These are phyloP conservation scores for Hydrolagus affinis DNA, from an alignment of 2,113 vertebrate genomes.

Conservation along the genomic window DNA sequence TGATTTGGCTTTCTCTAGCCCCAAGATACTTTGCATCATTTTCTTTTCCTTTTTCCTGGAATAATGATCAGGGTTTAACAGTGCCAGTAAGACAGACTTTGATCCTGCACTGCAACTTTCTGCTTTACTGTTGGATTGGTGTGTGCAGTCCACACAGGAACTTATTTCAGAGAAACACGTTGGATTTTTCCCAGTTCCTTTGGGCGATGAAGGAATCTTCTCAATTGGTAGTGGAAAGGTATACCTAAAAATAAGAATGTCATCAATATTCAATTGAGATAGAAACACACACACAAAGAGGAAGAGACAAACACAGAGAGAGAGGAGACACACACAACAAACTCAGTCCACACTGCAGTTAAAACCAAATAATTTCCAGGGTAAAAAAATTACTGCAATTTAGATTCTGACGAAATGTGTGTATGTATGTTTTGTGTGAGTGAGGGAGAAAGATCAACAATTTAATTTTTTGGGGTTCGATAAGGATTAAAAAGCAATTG, in stretches of 20 bases:
- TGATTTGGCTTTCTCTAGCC: constrained; percentile 18
- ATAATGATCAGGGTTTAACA: constrained; percentile 9
- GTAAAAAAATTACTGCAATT: too few relatives aligned
- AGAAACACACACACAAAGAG: too few relatives aligned
- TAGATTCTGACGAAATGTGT: too few relatives aligned
- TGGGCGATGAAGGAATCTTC: background rate
- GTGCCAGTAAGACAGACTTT: background rate
- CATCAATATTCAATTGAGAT: background rate
- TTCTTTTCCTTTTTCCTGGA: background rate
- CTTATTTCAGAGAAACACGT: background rate
- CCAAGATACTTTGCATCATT: constrained; percentile 18
- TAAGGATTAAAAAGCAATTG: too few relatives aligned
- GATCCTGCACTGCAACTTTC: background rate
- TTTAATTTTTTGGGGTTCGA: too few relatives aligned
- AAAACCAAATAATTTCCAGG: too few relatives aligned
- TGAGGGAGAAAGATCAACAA: too few relatives aligned
- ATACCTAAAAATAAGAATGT: constrained; percentile 24
- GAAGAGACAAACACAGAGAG: too few relatives aligned
- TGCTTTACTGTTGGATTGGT: background rate
- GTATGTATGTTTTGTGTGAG: too few relatives aligned
- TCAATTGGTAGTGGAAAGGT: background rate
- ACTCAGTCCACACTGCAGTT: too few relatives aligned
- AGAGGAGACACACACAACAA: too few relatives aligned
- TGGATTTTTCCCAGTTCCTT: constrained; percentile 4
- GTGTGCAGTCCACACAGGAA: background rate